These are phyloP conservation scores for Grapholita molesta DNA, from an alignment of 1,140 invertebrate species.

Conservation along the genomic window DNA sequence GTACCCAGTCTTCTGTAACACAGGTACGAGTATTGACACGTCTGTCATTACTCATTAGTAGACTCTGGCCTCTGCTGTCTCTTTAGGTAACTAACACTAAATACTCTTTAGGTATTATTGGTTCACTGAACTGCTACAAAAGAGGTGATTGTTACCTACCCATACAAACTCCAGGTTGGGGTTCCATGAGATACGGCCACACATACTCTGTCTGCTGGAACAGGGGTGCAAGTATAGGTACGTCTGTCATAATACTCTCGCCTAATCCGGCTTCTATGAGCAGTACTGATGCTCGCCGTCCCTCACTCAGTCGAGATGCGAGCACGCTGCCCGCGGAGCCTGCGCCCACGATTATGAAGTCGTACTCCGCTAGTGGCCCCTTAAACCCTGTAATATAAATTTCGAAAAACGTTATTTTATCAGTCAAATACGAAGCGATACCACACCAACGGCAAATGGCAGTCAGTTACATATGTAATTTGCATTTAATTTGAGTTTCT, in stretches of 20 bases:
- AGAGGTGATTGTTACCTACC: too few species aligned
- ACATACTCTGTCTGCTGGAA: constrained; percentile 85
- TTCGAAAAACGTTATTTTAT: not conserved
- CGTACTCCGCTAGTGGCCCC: constrained; percentile 72
- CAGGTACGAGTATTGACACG: constrained; percentile 82
- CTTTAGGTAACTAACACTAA: too few species aligned
- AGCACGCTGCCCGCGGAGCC: constrained; percentile 86
- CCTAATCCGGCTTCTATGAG: constrained; percentile 82
- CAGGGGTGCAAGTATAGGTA: constrained; percentile 85
- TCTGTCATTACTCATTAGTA: constrained; percentile 80
- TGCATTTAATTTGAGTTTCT: too few species aligned
- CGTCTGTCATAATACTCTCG: constrained; percentile 82
- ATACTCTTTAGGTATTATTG: too few species aligned
- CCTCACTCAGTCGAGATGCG: constrained; percentile 81
- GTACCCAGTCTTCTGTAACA: constrained; percentile 82
- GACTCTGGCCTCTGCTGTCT: constrained; percentile 81
- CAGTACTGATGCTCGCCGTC: constrained; percentile 78
- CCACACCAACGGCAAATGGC: too few species aligned
- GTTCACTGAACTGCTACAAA: too few species aligned
- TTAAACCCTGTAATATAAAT: constrained; percentile 43
- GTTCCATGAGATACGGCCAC: constrained; percentile 87
- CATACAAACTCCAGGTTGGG: constrained; percentile 65
- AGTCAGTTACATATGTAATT: too few species aligned
- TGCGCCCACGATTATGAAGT: constrained; percentile 85
- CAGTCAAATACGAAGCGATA: not conserved